Base-by-base conservation (phyloP, 1,140 invertebrate species). In the Drosophila prosaltans region DNA sequence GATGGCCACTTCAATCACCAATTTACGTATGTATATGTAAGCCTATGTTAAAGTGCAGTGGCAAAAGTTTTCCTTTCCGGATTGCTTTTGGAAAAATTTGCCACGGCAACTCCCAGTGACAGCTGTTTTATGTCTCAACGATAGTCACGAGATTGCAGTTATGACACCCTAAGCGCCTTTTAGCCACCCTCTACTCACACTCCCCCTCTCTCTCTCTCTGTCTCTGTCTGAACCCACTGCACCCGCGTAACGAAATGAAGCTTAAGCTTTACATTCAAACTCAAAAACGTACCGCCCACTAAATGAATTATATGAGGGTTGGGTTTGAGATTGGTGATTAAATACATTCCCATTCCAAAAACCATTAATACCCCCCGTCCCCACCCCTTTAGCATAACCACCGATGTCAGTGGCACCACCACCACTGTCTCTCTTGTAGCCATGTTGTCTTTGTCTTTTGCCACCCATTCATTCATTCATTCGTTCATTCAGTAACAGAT, bases 121-220 rank as follows among this genome's bases (percentile, higher is more conserved):
- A 82, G 80, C 67, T 78, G 80, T 74, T 81, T 65, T 54, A 51
- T 54, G 74, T 69, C 67, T 64, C 40, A 57, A 24, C 65, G 32
- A 24, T 61, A 26, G 8, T 30, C 54, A 59, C 63, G 63, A 61
- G 60, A 68, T 68, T 78, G 64, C 67, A 74, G 65, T 61, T 54
- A 66, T 77, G 77, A 67, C 65, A 69, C 79, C 79, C 79, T 74
- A 81, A 81, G 80, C 80, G 71, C 74, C 60, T 81, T 73, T 51
- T 77, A 40, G 63, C 30, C 51, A 40, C 54, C 16, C 16, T 16
- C 16, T 16, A 0, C 16, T 16, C 16, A 16, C 16, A 0, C 16
- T 16, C 0, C 16, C 16, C 16, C 16, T 16, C 16, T 16, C 16
- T 16, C 16, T 16, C 16, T 16, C 16, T 16, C 16, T 16, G 16